Evolutionary conservation across 2,797 vertebrate genomes (phyloP), one percentile per base, ranked within the genome.

Genomic region (Sebastes alutus): DNA sequence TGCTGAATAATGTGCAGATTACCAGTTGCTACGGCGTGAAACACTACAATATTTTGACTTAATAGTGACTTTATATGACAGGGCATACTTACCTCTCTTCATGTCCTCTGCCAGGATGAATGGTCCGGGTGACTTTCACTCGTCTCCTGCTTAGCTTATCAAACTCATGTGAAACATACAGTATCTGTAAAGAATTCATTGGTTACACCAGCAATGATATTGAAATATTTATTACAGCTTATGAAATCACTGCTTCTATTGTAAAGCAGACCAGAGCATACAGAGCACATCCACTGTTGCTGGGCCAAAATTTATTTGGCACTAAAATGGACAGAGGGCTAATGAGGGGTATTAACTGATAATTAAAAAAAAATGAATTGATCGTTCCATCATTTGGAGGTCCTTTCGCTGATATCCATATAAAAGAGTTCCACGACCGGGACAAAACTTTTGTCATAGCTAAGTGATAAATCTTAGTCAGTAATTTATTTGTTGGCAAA

Each of bases 401-500:
- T 87, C 74, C 82, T 73, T 87, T 87, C 2, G 55, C 63, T 75
- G 25, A 82, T 46, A 82, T 84, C 72, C 60, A 46, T 81, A 83
- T 27, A 78, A 82, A 89, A 85, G 49, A 72, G 71, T 80, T 83
- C 62, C 65, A 76, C 67, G 74, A 87, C 76, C 79, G 60, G 76
- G 79, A 92, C 86, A 90, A 91, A 78, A 85, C 77, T 30, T 84
- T 88, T 87, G 80, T 85, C 75, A 29, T 84, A 78, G 59, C 87
- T 95, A 92, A 91, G 93, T 95, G 95, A 95, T 96, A 95, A 97
- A 96, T 96, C 77, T 96, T 96, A 95, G 97, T 97, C 96, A 96
- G 96, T 96, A 94, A 96, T 98, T 98, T 98, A 98, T 97, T 98
- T 97, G 96, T 97, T 97, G 97, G 97, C 96, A 97, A 97, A 98